Evolutionary conservation across 2,797 vertebrate species (phyloP).

Genomic region (Synaphobranchus kaupii): DNA sequence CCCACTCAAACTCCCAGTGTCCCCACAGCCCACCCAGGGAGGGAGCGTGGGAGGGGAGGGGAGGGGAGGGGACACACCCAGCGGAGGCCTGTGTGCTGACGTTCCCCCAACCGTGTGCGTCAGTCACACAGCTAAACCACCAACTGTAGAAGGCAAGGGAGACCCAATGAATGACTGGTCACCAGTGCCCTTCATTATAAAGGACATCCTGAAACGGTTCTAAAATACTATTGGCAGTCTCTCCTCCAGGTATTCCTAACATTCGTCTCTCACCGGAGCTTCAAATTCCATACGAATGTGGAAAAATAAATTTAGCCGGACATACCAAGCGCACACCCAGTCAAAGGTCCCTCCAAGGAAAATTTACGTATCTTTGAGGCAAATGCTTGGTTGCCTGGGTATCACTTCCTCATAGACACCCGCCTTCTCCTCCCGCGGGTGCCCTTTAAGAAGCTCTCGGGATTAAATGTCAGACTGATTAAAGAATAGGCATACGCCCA

Average conservation of each 20-base stretch:
- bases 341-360: background rate
- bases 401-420: background rate
- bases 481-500: too few species aligned
- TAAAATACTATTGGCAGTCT: background rate
- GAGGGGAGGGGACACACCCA: background rate
- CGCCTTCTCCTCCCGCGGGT: background rate
- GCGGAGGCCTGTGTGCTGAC: background rate
- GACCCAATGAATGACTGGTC: background rate
- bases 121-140: background rate
- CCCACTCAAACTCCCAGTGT: background rate
- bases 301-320: background rate
- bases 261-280: background rate
- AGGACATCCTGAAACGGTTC: background rate
- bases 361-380: background rate
- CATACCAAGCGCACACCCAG: background rate
- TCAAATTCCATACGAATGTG: background rate
- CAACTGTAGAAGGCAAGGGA: background rate
- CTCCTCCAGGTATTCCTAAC: background rate
- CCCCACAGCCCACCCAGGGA: background rate
- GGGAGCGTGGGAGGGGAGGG: background rate
- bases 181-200: too few species aligned
- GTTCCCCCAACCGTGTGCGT: background rate
- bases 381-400: background rate
- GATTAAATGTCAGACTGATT: slow-evolving; percentile 2
- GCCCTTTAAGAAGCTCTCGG: background rate